phyloP scores from a whole-genome alignment of 2,113 vertebrate genomes.

The Zingel zingel region DNA sequence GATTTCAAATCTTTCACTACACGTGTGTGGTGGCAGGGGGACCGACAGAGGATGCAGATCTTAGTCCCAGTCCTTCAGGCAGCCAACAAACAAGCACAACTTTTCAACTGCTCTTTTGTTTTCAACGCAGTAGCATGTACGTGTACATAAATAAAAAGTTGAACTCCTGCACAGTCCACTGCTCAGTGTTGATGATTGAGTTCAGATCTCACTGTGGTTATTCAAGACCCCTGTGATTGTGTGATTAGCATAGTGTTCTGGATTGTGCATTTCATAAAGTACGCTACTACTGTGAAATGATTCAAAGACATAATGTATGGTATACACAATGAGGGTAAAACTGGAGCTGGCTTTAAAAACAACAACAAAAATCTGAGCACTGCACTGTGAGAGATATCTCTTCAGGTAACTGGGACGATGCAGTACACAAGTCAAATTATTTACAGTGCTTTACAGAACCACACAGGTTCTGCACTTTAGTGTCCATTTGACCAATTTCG shows the following conservation, averaged over 20 bases:
- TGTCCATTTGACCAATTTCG: slow-evolving; percentile 66
- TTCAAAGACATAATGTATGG: slow-evolving; percentile 62
- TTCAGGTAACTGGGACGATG: slow-evolving; percentile 1
- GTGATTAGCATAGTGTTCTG: slow-evolving; percentile 74
- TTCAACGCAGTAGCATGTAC: slow-evolving; percentile 38
- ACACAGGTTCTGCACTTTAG: slow-evolving; percentile 57
- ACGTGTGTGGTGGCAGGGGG: slow-evolving; percentile 6
- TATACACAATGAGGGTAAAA: slow-evolving; percentile 65
- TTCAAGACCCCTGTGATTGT: slow-evolving; percentile 62
- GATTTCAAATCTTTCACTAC: slow-evolving; percentile 17
- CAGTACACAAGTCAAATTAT: slow-evolving; percentile 26
- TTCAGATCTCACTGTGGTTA: not conserved
- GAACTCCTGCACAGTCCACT: slow-evolving; percentile 56
- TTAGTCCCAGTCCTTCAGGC: slow-evolving; percentile 33
- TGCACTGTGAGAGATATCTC: slow-evolving; percentile 12
- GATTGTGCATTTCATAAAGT: slow-evolving; percentile 74
- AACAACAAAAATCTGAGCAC: not conserved
- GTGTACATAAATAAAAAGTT: slow-evolving; percentile 72
- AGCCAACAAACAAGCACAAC: slow-evolving; percentile 15
- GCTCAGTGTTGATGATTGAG: slow-evolving; percentile 20
- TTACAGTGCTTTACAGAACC: slow-evolving; percentile 24
- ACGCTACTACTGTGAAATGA: slow-evolving; percentile 56
- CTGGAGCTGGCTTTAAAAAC: slow-evolving; percentile 25
- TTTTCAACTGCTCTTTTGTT: slow-evolving; percentile 22
- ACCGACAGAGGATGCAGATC: slow-evolving; percentile 5